A percentile compares a stretch with the other conserved stretches of the same genome.
Conservation (phyloP, 2,888 invertebrate species). For the Mactromeris polynyma region DNA sequence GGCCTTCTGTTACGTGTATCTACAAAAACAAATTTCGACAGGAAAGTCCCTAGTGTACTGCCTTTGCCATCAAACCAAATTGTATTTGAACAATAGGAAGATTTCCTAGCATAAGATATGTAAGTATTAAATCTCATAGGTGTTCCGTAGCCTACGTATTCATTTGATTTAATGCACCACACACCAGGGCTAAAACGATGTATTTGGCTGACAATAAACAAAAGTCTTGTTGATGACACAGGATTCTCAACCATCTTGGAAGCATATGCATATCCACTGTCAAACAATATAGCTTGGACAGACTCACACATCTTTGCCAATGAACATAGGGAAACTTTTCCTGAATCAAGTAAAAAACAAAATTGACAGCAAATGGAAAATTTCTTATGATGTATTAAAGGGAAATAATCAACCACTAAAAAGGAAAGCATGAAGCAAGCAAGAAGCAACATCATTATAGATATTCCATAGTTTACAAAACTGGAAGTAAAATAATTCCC, state of each 20-base stretch:
- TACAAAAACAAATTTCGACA: constrained; percentile 15
- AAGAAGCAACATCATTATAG: no score
- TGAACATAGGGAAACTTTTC: constrained; percentile 25
- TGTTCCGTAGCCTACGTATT: constrained; percentile 4
- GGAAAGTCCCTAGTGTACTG: background rate
- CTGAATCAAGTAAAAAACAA: constrained; percentile 12
- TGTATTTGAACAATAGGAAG: constrained; percentile 23
- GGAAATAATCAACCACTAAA: no score
- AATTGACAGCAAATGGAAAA: no score
- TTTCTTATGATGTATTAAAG: no score
- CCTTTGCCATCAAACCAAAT: background rate
- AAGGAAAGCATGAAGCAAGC: no score
- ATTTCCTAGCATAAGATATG: constrained; percentile 29
- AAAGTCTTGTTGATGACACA: background rate
- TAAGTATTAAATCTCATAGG: constrained; percentile 8
- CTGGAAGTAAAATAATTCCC: no score
- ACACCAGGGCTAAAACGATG: constrained; percentile 20
- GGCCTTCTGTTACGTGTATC: constrained; percentile 32
- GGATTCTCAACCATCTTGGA: background rate
- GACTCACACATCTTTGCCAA: constrained; percentile 29
- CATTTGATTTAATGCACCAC: background rate
- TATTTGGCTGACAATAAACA: constrained; percentile 30
- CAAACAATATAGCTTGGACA: background rate
- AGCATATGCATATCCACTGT: constrained; percentile 14
- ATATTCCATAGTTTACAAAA: no score